Conservation (phyloP, 2,113 vertebrate species). For the Otus sunia region DNA sequence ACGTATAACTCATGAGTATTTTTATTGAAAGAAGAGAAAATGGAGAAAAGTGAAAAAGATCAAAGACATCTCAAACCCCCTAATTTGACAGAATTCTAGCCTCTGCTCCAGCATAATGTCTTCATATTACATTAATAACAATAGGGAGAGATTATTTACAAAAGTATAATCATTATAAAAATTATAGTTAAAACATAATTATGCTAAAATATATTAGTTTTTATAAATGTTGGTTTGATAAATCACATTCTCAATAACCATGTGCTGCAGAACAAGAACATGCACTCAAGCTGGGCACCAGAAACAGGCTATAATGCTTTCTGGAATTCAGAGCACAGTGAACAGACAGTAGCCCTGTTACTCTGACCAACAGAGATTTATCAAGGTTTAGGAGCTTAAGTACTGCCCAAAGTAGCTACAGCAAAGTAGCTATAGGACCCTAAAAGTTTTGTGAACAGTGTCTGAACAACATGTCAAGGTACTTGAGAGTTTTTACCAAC, state of each 20-base stretch:
- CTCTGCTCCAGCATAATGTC: neutral
- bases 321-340: neutral
- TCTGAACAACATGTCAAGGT: neutral
- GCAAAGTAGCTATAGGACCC: neutral
- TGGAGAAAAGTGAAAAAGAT: neutral
- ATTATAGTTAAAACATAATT: neutral
- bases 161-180: neutral
- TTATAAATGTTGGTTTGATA: neutral
- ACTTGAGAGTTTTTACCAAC: neutral
- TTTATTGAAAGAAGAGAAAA: neutral
- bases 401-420: neutral
- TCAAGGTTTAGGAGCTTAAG: neutral
- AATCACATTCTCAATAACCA: neutral
- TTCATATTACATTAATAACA: neutral
- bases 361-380: neutral
- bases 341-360: neutral
- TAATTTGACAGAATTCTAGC: neutral
- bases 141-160: neutral
- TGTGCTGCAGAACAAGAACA: neutral
- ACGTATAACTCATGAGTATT: neutral
- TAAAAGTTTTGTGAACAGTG: neutral
- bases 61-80: neutral
- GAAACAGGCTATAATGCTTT: neutral
- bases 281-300: neutral
- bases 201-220: neutral